Evolutionary conservation across 1,140 invertebrate genomes (phyloP).

Genomic region (Dendroctonus ponderosae): DNA sequence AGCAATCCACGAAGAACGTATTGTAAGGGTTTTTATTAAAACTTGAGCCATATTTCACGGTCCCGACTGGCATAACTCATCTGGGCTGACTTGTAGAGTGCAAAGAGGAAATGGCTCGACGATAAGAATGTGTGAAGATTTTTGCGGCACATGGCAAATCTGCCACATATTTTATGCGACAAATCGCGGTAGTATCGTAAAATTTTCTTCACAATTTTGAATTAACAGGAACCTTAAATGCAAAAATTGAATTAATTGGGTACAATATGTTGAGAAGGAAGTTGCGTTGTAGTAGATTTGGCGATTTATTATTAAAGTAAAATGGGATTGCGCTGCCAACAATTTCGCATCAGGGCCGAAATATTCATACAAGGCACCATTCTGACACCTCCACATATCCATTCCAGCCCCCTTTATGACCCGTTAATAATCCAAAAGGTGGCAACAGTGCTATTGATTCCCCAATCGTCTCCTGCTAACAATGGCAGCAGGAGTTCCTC

Average conservation of each 20-base stretch:
- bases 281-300: no score
- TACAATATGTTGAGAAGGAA: no score
- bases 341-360: no score
- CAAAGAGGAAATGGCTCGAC: constrained; percentile 18
- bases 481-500: constrained; percentile 14
- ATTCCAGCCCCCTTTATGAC: constrained; percentile 15
- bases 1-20: constrained; percentile 17
- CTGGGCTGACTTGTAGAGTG: constrained; percentile 23
- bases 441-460: constrained; percentile 28
- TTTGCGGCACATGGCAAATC: constrained; percentile 14
- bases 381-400: constrained; percentile 2
- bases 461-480: constrained; percentile 9
- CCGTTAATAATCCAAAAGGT: constrained; percentile 28
- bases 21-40: constrained; percentile 28
- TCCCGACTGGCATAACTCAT: constrained; percentile 23
- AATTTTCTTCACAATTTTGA: no score
- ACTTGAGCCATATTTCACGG: constrained; percentile 22
- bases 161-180: constrained; percentile 2
- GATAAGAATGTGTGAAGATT: constrained; percentile 28
- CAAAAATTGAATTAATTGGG: no score
- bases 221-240: no score
- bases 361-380: no score
- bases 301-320: no score
- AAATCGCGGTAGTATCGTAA: no score
- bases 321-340: no score